phyloP scores from a whole-genome alignment of 2,888 invertebrate species.

The Platycheirus albimanus region DNA sequence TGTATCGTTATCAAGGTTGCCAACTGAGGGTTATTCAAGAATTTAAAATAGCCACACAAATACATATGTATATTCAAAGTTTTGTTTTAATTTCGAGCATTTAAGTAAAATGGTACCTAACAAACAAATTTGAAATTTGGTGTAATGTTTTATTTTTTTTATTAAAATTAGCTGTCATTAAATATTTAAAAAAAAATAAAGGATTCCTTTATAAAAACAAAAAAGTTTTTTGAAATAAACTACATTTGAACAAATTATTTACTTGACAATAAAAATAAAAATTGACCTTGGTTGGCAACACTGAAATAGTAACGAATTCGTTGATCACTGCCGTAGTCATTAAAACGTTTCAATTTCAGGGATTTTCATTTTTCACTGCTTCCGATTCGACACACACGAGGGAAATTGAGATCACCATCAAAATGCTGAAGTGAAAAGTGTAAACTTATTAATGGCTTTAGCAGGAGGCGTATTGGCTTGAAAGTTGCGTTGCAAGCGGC shows the following conservation, averaged over 20 bases:
- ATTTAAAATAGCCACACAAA: not conserved
- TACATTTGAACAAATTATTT: too few relatives aligned
- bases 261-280: too few relatives aligned
- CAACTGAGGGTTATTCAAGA: not conserved
- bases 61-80: too few relatives aligned
- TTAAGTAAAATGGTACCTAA: too few relatives aligned
- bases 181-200: too few relatives aligned
- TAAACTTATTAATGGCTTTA: conserved; percentile 71
- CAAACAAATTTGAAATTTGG: too few relatives aligned
- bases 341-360: conserved; percentile 70
- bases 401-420: conserved; percentile 66
- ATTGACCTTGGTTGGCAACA: not conserved
- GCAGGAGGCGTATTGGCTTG: conserved; percentile 26
- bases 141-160: too few relatives aligned
- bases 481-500: conserved; percentile 25
- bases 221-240: too few relatives aligned
- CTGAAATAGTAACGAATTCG: not conserved
- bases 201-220: too few relatives aligned
- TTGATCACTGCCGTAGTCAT: conserved; percentile 41
- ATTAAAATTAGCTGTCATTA: too few relatives aligned
- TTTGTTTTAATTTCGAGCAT: too few relatives aligned
- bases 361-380: conserved; percentile 59
- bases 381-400: conserved; percentile 9
- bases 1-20: not conserved
- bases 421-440: conserved; percentile 45